Evolutionary conservation across 2,113 vertebrate genomes (phyloP).

Genomic region (Menidia beryllina): DNA sequence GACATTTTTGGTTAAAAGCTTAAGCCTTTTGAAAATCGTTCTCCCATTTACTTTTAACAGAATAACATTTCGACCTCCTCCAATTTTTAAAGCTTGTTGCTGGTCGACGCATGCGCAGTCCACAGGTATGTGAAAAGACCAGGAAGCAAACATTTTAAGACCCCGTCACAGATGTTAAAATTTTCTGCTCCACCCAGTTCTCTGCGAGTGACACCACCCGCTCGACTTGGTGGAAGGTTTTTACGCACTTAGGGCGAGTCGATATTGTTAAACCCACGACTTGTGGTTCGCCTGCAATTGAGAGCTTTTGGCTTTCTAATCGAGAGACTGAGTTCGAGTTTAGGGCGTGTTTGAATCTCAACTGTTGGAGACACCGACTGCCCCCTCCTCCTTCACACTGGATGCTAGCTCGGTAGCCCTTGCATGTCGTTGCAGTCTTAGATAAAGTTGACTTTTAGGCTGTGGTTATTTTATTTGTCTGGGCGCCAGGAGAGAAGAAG

Average conservation of each 20-base stretch:
- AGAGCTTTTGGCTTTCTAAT: background rate
- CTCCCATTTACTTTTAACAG: too few relatives aligned
- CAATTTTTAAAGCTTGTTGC: slow-evolving; percentile 44
- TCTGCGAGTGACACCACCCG: background rate
- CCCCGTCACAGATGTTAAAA: slow-evolving; percentile 25
- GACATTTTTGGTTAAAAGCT: too few relatives aligned
- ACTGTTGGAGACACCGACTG: slow-evolving; percentile 37
- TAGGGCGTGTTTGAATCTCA: slow-evolving; percentile 74
- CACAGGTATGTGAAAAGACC: slow-evolving; percentile 32
- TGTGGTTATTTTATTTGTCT: slow-evolving; percentile 35
- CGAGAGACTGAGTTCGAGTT: slow-evolving; percentile 18
- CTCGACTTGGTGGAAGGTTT: background rate
- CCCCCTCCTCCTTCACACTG: slow-evolving; percentile 45
- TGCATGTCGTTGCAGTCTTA: slow-evolving; percentile 62
- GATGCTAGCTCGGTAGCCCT: slow-evolving; percentile 78
- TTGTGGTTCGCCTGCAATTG: background rate
- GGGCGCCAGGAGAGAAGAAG: slow-evolving; percentile 60
- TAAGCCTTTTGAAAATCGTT: too few relatives aligned
- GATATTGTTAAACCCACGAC: background rate
- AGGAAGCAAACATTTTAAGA: slow-evolving; percentile 65
- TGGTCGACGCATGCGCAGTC: slow-evolving; percentile 66
- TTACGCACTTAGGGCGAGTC: background rate
- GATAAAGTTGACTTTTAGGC: slow-evolving; percentile 61
- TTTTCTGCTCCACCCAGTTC: slow-evolving; percentile 6
- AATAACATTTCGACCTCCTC: too few relatives aligned